These are phyloP conservation scores for Cotesia chilonis DNA, from an alignment of 1,140 invertebrate species.

Conservation along the genomic window DNA sequence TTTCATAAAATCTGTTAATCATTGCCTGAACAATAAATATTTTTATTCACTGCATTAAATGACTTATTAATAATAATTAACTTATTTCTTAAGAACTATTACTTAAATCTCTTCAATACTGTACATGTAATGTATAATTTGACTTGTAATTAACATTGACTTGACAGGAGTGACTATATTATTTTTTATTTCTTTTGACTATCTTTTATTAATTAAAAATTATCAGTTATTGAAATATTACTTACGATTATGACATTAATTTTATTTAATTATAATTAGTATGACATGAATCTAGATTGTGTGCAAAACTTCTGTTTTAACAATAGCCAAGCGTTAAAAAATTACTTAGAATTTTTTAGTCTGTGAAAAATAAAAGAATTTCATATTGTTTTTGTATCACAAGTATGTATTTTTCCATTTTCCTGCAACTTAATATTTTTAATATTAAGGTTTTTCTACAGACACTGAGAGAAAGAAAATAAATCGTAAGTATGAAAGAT, in stretches of 20 bases:
- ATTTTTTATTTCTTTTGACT: background rate
- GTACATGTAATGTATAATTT: conserved; percentile 33
- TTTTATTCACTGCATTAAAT: too few relatives aligned
- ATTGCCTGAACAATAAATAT: too few relatives aligned
- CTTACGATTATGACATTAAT: too few relatives aligned
- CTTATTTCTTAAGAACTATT: background rate
- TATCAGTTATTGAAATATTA: too few relatives aligned
- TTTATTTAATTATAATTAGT: conserved; percentile 25
- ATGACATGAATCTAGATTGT: conserved; percentile 47
- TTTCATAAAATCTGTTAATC: too few relatives aligned
- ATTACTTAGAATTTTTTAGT: background rate
- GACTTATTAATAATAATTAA: too few relatives aligned
- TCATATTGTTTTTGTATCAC: background rate
- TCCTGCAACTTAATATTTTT: too few relatives aligned
- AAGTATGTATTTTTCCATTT: too few relatives aligned
- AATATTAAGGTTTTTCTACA: too few relatives aligned
- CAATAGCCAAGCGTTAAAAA: conserved; percentile 13
- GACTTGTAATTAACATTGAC: conserved; percentile 57
- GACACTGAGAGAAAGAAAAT: too few relatives aligned
- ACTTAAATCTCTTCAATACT: background rate
- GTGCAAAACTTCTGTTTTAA: conserved; percentile 47
- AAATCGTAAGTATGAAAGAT: too few relatives aligned
- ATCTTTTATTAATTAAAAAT: too few relatives aligned
- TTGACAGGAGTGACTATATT: conserved; percentile 59
- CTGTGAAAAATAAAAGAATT: background rate